Evolutionary conservation across 2,113 vertebrate species (phyloP).

Genomic region (Gasterosteus aculeatus): DNA sequence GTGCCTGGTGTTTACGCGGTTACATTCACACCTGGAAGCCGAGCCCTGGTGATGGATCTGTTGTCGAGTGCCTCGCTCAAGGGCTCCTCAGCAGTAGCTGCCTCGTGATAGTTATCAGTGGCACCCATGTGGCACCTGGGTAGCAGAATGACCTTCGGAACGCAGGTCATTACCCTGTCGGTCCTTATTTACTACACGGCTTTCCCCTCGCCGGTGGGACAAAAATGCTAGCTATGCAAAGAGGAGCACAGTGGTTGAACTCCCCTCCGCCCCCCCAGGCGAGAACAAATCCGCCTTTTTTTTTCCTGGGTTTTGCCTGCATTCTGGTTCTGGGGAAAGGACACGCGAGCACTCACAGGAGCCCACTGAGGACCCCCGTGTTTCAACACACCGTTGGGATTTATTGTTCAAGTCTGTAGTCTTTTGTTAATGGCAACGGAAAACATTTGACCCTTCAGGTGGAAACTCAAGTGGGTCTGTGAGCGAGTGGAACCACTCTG

Average conservation of each 20-base stretch:
- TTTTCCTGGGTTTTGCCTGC: constrained; percentile 15
- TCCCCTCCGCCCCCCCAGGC: constrained; percentile 19
- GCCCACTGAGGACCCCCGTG: not conserved
- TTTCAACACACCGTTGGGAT: not conserved
- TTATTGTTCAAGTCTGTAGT: not conserved
- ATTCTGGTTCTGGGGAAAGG: constrained; percentile 7
- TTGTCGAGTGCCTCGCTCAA: constrained; percentile 15
- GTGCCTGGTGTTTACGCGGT: constrained; percentile 10
- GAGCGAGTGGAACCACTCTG: not conserved
- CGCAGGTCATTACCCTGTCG: not conserved
- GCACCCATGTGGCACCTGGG: no score
- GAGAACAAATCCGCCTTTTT: constrained; percentile 25
- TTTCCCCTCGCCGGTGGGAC: not conserved
- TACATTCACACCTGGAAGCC: constrained; percentile 29
- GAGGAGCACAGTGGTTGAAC: not conserved
- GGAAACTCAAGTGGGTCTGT: not conserved
- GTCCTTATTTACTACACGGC: not conserved
- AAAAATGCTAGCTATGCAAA: constrained; percentile 43
- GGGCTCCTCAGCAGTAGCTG: not conserved
- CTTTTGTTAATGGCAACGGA: no score
- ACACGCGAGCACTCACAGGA: not conserved
- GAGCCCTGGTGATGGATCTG: constrained; percentile 28
- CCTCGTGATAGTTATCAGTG: not conserved
- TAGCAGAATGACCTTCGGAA: not conserved
- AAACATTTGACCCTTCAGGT: not conserved